These are phyloP conservation scores for Cremastobaeus sp. DNA, from an alignment of 2,888 invertebrate species.

Conservation along the genomic window DNA sequence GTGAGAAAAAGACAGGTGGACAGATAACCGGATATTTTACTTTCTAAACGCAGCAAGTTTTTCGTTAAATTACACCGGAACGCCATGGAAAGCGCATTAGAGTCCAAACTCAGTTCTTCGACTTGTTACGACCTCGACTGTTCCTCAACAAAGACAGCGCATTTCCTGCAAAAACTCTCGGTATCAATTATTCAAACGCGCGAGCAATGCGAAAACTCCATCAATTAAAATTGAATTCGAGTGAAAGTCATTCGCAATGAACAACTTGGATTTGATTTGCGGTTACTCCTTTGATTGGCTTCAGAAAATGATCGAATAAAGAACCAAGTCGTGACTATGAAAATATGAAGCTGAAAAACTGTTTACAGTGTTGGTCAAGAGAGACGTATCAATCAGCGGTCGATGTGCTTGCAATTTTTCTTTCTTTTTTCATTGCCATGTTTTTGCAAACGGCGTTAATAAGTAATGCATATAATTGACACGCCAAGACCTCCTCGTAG, in stretches of 20 bases:
- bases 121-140: constrained; percentile 31
- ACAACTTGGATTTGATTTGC: too few species aligned
- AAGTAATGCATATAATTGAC: constrained; percentile 50
- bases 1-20: too few species aligned
- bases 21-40: too few species aligned
- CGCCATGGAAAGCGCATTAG: constrained; percentile 44
- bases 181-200: constrained; percentile 33
- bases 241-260: constrained; percentile 29
- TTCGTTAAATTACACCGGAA: constrained; percentile 40
- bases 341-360: too few species aligned
- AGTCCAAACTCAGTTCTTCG: constrained; percentile 46
- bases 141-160: background rate
- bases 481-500: constrained; percentile 30
- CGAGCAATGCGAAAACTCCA: constrained; percentile 8
- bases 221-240: constrained; percentile 20
- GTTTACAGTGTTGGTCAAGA: constrained; percentile 20
- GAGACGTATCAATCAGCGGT: constrained; percentile 26
- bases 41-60: constrained; percentile 55
- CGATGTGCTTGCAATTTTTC: constrained; percentile 22
- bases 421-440: constrained; percentile 1
- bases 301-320: too few species aligned
- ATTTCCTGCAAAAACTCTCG: constrained; percentile 5
- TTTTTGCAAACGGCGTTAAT: constrained; percentile 36
- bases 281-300: too few species aligned
- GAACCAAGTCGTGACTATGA: too few species aligned